Conservation (phyloP, 1,140 invertebrate genomes). For the Paralvinella palmiformis region DNA sequence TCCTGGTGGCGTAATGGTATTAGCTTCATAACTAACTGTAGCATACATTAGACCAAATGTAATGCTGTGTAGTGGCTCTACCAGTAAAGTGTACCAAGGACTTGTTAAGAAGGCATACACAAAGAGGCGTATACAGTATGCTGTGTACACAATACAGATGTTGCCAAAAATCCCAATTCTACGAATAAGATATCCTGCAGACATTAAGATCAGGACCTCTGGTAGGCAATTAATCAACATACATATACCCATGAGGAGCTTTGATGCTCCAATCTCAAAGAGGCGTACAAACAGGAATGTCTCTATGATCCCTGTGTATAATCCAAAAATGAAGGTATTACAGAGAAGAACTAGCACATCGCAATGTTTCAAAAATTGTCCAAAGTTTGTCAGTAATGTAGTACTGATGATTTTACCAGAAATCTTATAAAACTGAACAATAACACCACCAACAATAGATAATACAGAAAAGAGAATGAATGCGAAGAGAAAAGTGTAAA, state of each 20-base stretch:
- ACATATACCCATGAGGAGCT: constrained; percentile 75
- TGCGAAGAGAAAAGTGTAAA: constrained; percentile 3
- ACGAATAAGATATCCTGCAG: constrained; percentile 70
- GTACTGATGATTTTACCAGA: neutral
- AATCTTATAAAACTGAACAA: constrained; percentile 5
- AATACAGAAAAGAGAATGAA: constrained; percentile 29
- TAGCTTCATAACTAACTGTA: constrained; percentile 82
- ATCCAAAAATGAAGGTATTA: constrained; percentile 74
- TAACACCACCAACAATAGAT: constrained; percentile 31
- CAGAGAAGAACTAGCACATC: constrained; percentile 51
- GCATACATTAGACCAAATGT: constrained; percentile 85
- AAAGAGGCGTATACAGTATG: constrained; percentile 69
- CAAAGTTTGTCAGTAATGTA: neutral
- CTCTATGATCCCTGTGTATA: constrained; percentile 82
- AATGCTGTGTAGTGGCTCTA: constrained; percentile 79
- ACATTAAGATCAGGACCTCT: constrained; percentile 74
- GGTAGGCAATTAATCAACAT: constrained; percentile 73
- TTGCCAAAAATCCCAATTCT: constrained; percentile 75
- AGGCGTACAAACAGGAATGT: constrained; percentile 83
- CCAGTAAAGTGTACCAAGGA: constrained; percentile 70
- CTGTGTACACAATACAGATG: constrained; percentile 74
- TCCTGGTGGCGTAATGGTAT: constrained; percentile 74
- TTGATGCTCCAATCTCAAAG: constrained; percentile 66
- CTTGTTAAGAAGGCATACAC: constrained; percentile 73
- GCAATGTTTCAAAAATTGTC: neutral